phyloP scores from a whole-genome alignment of 92 coral and sea anemone species.

The Anthopleura xanthogrammica region DNA sequence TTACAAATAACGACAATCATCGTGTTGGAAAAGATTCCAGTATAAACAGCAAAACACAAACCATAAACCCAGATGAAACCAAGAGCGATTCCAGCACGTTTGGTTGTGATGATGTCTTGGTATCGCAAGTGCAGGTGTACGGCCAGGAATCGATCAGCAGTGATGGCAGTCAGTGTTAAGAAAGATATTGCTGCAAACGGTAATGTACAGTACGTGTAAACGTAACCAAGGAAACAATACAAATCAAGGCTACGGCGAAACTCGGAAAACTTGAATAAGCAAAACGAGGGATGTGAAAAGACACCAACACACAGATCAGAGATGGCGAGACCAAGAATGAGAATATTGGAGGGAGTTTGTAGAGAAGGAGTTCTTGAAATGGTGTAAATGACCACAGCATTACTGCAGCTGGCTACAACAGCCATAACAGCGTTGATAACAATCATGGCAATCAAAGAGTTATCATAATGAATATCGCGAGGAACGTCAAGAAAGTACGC shows the following conservation, averaged over 20 bases:
- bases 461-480: no score
- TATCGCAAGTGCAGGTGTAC: constrained; percentile 24
- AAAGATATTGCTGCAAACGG: constrained; percentile 9
- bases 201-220: neutral
- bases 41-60: neutral
- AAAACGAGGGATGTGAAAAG: neutral
- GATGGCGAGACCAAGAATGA: constrained; percentile 3
- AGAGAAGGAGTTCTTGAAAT: neutral
- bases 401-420: constrained; percentile 1
- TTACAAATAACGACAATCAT: neutral
- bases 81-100: constrained; percentile 1
- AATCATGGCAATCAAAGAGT: neutral
- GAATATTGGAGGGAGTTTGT: constrained; percentile 11
- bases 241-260: neutral
- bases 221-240: neutral
- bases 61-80: constrained; percentile 11
- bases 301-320: neutral
- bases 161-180: constrained; percentile 12
- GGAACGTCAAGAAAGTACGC: no score
- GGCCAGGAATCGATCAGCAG: constrained; percentile 24
- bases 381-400: neutral
- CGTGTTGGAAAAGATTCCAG: neutral
- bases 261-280: neutral
- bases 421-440: constrained; percentile 5
- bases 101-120: constrained; percentile 8